Conservation (phyloP, 2,888 invertebrate species). For the Mylabris sibirica region DNA sequence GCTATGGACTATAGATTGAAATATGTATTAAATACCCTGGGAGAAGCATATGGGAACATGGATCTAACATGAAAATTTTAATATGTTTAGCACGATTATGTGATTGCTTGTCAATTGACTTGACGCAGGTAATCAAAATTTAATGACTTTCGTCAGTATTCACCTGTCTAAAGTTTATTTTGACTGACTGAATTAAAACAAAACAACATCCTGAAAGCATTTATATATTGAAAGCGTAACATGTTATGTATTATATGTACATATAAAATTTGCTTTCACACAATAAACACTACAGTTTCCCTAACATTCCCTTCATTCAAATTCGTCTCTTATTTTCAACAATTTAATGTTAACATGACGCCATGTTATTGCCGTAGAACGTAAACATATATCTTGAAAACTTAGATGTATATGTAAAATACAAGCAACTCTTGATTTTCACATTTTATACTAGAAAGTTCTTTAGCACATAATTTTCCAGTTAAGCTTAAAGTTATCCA, state of each 20-base stretch:
- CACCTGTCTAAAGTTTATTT: neutral
- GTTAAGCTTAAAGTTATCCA: too few relatives aligned
- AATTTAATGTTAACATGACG: neutral
- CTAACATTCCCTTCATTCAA: neutral
- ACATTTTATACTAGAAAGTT: too few relatives aligned
- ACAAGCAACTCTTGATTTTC: too few relatives aligned
- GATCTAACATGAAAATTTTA: too few relatives aligned
- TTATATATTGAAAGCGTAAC: neutral
- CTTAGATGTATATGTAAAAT: neutral
- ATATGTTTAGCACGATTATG: neutral
- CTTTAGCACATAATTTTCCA: too few relatives aligned
- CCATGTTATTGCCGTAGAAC: neutral
- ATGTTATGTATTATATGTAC: neutral
- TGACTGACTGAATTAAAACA: neutral
- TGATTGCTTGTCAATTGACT: neutral
- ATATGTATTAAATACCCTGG: too few relatives aligned
- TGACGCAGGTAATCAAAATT: conserved; percentile 1
- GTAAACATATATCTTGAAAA: neutral
- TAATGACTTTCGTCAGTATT: neutral
- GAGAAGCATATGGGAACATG: too few relatives aligned
- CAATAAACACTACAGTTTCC: neutral
- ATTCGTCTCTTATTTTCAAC: neutral
- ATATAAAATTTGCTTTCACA: neutral
- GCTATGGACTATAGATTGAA: too few relatives aligned
- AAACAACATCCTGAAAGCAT: neutral